Evolutionary conservation across 2,797 vertebrate genomes (phyloP), one percentile per base, ranked within the genome.

Genomic region (Lophius americanus): DNA sequence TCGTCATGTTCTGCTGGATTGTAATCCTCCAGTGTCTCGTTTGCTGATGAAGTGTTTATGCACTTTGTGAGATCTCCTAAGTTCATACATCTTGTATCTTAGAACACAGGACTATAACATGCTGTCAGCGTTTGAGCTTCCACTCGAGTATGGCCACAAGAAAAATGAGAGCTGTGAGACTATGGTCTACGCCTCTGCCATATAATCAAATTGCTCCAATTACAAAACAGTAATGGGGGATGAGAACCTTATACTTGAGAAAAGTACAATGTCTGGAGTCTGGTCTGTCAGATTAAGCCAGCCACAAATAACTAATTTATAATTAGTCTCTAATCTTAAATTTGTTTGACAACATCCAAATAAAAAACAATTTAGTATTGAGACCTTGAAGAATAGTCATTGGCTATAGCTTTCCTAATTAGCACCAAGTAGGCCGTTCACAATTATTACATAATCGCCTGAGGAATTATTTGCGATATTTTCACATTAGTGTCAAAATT

Each of bases 231-330:
- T 36, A 39, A 59, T 60, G 72, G 64, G 60, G 75, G 77, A 85
- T 85, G 85, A 73, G 84, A 87, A 85, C 80, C 78, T 43, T 81
- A 60, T 68, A 75, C 47, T 7, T 5, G 36, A 57, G 51, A 72
- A 35, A 82, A 78, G 58, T 53, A 79, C 84, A 92, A 91, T 90
- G 87, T 83, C 90, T 91, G 91, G 88, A 91, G 62, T 79, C 73
- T 88, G 85, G 47, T 48, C 54, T 50, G 53, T 41, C 23, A 56
- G 53, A 39, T 49, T 51, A 37, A 10, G 11, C 33, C 9, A 11
- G 33, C 33, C 7, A 48, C 38, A 6, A 53, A 58, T 6, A 55
- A 3, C 13, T 3, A 44, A 62, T 55, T 4, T 0, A 23, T 2
- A 23, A 23, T 23, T 23, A 23, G 23, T 23, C 23, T 23, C 4